Conservation (phyloP, 2,113 vertebrate species). For the Ptilonorhynchus violaceus region DNA sequence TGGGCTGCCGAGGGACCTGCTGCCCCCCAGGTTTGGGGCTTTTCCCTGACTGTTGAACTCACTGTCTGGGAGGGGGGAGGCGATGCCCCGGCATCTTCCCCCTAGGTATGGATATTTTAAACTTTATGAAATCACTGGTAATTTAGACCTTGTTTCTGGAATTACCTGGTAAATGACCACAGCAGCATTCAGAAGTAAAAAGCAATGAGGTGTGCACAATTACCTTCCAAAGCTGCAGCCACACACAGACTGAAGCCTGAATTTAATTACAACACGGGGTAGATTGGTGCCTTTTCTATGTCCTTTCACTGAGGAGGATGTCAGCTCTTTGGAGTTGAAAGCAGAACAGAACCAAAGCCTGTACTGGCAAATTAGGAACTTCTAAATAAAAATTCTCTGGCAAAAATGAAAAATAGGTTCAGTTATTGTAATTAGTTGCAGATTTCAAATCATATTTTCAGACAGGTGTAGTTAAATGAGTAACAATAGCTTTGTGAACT, state of each 20-base stretch:
- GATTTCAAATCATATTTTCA: not conserved
- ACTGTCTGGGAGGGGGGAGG: not conserved
- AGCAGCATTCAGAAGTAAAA: constrained; percentile 45
- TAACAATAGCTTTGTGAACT: not conserved
- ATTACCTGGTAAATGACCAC: constrained; percentile 53
- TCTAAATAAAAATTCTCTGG: not conserved
- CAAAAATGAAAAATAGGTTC: not conserved
- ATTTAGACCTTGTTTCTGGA: constrained; percentile 44
- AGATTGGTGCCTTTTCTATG: not conserved
- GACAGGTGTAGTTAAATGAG: not conserved
- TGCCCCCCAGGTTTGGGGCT: accelerated
- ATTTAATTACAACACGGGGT: not conserved
- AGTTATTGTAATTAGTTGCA: not conserved
- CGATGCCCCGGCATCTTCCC: not conserved
- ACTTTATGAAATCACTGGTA: constrained; percentile 1
- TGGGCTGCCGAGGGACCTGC: not conserved
- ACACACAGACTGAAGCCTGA: not conserved
- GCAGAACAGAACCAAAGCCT: not conserved
- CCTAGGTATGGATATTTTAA: not conserved
- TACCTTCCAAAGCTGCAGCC: not conserved
- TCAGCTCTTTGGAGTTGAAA: not conserved
- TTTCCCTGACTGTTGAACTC: not conserved
- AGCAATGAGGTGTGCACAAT: constrained; percentile 58
- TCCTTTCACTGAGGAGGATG: not conserved
- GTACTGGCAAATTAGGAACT: not conserved